Conservation (phyloP, 1,140 invertebrate genomes). For the Drosophila ananassae region DNA sequence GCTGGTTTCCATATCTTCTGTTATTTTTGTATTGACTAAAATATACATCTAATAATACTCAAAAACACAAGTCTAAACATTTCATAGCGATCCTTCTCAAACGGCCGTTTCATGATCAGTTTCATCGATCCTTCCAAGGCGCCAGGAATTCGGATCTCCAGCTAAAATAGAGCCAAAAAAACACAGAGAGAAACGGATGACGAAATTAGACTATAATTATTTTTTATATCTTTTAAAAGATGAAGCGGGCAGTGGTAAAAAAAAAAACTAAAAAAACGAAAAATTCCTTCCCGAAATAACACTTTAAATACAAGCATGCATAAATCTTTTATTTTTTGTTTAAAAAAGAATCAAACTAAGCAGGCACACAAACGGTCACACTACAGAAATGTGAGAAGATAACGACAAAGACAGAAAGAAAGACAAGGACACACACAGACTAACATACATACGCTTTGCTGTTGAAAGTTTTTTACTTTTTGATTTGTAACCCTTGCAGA, state of each 20-base stretch:
- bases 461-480: neutral
- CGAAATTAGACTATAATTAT: neutral
- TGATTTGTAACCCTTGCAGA: slow-evolving; percentile 8
- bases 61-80: slow-evolving; percentile 79
- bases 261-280: neutral
- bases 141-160: slow-evolving; percentile 91
- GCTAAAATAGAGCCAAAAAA: slow-evolving; percentile 84
- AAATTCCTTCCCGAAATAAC: neutral
- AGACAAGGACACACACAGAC: slow-evolving; percentile 41
- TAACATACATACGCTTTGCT: slow-evolving; percentile 40
- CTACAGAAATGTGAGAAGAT: slow-evolving; percentile 35
- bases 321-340: neutral
- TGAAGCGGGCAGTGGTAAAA: neutral
- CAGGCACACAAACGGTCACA: slow-evolving; percentile 43
- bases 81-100: slow-evolving; percentile 84
- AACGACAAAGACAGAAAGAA: slow-evolving; percentile 28
- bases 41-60: slow-evolving; percentile 83
- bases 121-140: slow-evolving; percentile 92
- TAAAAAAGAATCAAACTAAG: neutral
- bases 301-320: slow-evolving; percentile 24
- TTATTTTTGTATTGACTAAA: slow-evolving; percentile 58
- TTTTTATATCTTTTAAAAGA: neutral
- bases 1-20: slow-evolving; percentile 5
- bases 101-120: slow-evolving; percentile 92
- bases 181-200: slow-evolving; percentile 3